Percentiles rank a stretch among this genome's conserved stretches.
These are phyloP conservation scores for Euwallacea similis DNA, from an alignment of 1,140 invertebrate genomes.

Conservation along the genomic window DNA sequence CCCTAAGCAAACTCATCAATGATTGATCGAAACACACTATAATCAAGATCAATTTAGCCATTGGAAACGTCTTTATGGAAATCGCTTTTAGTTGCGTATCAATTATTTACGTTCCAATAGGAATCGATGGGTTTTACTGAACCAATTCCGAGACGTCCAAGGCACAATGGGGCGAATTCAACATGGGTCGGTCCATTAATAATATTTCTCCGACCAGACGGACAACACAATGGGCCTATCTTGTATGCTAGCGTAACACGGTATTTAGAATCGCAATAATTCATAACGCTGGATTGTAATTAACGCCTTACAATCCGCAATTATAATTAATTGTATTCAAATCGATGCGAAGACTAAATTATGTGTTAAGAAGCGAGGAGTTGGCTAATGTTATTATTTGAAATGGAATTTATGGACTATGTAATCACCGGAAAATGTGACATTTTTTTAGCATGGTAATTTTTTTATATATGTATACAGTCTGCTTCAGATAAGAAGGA, in stretches of 20 bases:
- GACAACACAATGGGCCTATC: conserved; percentile 28
- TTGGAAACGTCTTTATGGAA: conserved; percentile 2
- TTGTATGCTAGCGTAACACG: conserved; percentile 25
- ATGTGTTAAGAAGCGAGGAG: too few species aligned
- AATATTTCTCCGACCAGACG: conserved; percentile 24
- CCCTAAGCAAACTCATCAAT: neutral
- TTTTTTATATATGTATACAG: too few species aligned
- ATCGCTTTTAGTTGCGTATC: neutral
- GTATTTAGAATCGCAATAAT: conserved; percentile 27
- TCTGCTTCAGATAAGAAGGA: too few species aligned
- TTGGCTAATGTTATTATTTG: too few species aligned
- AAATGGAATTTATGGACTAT: too few species aligned
- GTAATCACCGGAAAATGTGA: too few species aligned
- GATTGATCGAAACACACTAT: neutral
- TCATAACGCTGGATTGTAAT: conserved; percentile 20
- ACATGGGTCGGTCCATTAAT: conserved; percentile 29
- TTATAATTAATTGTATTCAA: conserved; percentile 32
- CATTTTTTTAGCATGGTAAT: too few species aligned
- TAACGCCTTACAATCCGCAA: conserved; percentile 20
- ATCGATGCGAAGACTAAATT: conserved; percentile 2
- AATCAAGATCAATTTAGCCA: neutral
- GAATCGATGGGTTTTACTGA: neutral
- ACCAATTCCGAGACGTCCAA: neutral
- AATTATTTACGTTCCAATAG: neutral
- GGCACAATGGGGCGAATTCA: conserved; percentile 10